These are phyloP conservation scores for Synanthedon andrenaeformis DNA, from an alignment of 2,888 invertebrate genomes.

Conservation along the genomic window DNA sequence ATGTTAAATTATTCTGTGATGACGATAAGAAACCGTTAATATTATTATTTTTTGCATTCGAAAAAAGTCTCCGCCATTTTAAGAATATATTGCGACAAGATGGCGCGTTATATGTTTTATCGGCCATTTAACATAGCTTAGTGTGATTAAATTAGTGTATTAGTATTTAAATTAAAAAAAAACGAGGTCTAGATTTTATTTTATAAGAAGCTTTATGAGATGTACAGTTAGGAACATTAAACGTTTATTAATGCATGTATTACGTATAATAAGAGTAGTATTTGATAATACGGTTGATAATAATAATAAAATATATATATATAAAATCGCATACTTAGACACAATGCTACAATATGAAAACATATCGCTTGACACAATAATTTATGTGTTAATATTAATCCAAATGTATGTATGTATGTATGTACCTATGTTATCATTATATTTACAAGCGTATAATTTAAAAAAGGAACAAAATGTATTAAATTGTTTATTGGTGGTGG, in stretches of 20 bases:
- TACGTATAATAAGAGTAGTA: constrained; percentile 61
- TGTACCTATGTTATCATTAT: constrained; percentile 13
- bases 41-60: constrained; percentile 29
- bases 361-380: constrained; percentile 63
- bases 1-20: constrained; percentile 48
- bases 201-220: constrained; percentile 49
- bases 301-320: constrained; percentile 33
- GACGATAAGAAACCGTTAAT: constrained; percentile 23
- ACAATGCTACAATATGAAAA: constrained; percentile 65
- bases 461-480: constrained; percentile 12
- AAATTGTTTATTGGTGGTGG: constrained; percentile 1
- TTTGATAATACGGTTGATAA: constrained; percentile 59
- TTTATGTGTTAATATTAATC: constrained; percentile 21
- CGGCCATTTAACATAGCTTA: constrained; percentile 59
- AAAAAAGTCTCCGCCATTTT: constrained; percentile 39
- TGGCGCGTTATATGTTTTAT: constrained; percentile 32
- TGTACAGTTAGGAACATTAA: constrained; percentile 62
- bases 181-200: constrained; percentile 60
- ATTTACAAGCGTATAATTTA: constrained; percentile 30
- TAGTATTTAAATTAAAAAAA: constrained; percentile 27
- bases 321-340: constrained; percentile 41
- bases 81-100: constrained; percentile 21
- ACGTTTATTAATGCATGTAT: constrained; percentile 47
- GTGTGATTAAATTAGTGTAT: constrained; percentile 40
- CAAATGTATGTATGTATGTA: constrained; percentile 29